A percentile compares a stretch with the other conserved stretches of the same genome.
Evolutionary conservation across 2,888 invertebrate genomes (phyloP).

Genomic region (Crematogaster levior): DNA sequence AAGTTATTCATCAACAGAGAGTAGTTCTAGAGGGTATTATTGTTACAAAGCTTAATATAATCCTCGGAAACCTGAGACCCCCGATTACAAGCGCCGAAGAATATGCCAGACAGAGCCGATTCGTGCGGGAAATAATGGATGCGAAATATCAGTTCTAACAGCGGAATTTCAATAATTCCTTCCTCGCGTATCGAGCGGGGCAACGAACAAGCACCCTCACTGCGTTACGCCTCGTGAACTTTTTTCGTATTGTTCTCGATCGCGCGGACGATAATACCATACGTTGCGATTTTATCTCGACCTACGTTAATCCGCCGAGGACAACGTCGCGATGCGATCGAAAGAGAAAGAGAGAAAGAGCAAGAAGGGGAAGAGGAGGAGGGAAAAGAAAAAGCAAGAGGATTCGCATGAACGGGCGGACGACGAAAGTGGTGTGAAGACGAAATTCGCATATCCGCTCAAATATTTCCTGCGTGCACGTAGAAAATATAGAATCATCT

Average conservation of each 20-base stretch:
- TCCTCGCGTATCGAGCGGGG: slow-evolving; percentile 20
- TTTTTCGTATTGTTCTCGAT: slow-evolving; percentile 62
- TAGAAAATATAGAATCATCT: slow-evolving; percentile 65
- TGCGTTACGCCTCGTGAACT: slow-evolving; percentile 50
- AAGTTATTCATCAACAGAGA: slow-evolving; percentile 7
- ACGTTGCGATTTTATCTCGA: slow-evolving; percentile 59
- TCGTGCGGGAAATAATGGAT: slow-evolving; percentile 36
- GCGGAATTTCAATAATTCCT: slow-evolving; percentile 64
- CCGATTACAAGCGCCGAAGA: slow-evolving; percentile 60
- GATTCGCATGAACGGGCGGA: neutral
- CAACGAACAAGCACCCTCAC: slow-evolving; percentile 23
- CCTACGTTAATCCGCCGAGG: slow-evolving; percentile 67
- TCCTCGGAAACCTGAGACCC: slow-evolving; percentile 58
- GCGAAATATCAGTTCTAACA: slow-evolving; percentile 62
- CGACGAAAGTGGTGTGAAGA: slow-evolving; percentile 43
- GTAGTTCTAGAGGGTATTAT: slow-evolving; percentile 11
- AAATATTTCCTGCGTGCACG: slow-evolving; percentile 69
- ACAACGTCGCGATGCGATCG: slow-evolving; percentile 32
- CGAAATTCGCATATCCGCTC: slow-evolving; percentile 69
- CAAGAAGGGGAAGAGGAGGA: too few species aligned
- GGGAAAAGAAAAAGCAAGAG: neutral
- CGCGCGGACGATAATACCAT: slow-evolving; percentile 65
- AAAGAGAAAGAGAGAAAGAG: neutral
- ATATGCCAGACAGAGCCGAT: slow-evolving; percentile 43
- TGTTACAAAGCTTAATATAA: slow-evolving; percentile 13